These are phyloP conservation scores for Crax fasciolata DNA, from an alignment of 2,797 vertebrate species.

Conservation along the genomic window DNA sequence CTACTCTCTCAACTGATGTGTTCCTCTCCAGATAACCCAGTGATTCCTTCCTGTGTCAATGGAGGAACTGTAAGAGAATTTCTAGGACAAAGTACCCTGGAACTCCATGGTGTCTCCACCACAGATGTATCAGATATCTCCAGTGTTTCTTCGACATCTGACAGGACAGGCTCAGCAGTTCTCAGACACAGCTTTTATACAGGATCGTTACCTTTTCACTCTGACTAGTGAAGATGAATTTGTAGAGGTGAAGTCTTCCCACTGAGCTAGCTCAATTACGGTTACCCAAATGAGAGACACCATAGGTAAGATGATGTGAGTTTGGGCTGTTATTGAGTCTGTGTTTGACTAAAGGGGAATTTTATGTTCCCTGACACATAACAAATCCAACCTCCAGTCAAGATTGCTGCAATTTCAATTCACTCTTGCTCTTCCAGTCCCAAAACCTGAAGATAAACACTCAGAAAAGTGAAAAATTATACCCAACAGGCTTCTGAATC, in stretches of 20 bases:
- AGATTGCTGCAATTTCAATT: conserved; percentile 12
- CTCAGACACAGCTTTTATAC: neutral
- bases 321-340: neutral
- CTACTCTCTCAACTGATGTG: neutral
- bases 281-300: neutral
- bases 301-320: neutral
- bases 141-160: neutral
- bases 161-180: neutral
- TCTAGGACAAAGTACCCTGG: neutral
- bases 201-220: neutral
- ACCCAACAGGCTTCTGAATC: neutral
- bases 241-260: neutral
- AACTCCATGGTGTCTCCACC: neutral
- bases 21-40: neutral
- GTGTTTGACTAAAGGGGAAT: conserved; percentile 7
- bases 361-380: neutral
- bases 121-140: neutral
- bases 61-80: neutral
- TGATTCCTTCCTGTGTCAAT: neutral
- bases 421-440: neutral
- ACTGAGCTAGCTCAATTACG: neutral
- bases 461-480: neutral
- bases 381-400: conserved; percentile 5
- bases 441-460: neutral
- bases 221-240: neutral